Conservation (phyloP, 2,888 invertebrate species). For the Amblyteles armatorius region DNA sequence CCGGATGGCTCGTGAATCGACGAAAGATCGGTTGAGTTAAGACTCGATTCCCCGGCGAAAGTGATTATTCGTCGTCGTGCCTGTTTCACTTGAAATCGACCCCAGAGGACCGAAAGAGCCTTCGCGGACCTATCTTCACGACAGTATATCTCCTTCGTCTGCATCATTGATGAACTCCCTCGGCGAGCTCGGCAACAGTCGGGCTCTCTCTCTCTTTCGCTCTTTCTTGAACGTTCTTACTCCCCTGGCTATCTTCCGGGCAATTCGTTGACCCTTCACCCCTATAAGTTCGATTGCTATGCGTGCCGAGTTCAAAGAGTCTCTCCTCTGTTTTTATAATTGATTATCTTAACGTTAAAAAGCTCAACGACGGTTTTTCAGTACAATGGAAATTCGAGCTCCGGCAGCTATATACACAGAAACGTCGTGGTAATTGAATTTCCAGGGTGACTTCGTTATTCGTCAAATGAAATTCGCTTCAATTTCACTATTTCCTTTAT, state of each 20-base stretch:
- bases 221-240: slow-evolving; percentile 16
- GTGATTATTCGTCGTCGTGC: slow-evolving; percentile 83
- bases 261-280: slow-evolving; percentile 42
- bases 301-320: slow-evolving; percentile 43
- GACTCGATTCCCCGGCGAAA: slow-evolving; percentile 72
- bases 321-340: slow-evolving; percentile 51
- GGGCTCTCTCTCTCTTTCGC: slow-evolving; percentile 6
- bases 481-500: slow-evolving; percentile 64
- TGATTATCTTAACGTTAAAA: slow-evolving; percentile 25
- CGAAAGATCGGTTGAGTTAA: slow-evolving; percentile 70
- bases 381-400: neutral
- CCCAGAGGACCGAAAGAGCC: slow-evolving; percentile 77
- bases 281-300: slow-evolving; percentile 51
- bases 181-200: slow-evolving; percentile 43
- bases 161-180: slow-evolving; percentile 81
- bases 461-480: slow-evolving; percentile 52
- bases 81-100: slow-evolving; percentile 80
- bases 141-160: slow-evolving; percentile 80
- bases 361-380: slow-evolving; percentile 3
- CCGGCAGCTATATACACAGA: neutral
- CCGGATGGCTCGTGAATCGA: slow-evolving; percentile 71
- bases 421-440: slow-evolving; percentile 23
- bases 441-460: slow-evolving; percentile 42
- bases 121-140: slow-evolving; percentile 60
- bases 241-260: slow-evolving; percentile 42